A percentile compares a stretch with the other conserved stretches of the same genome.
Conservation (phyloP, 1,140 invertebrate genomes). For the Lysiphlebus fabarum region DNA sequence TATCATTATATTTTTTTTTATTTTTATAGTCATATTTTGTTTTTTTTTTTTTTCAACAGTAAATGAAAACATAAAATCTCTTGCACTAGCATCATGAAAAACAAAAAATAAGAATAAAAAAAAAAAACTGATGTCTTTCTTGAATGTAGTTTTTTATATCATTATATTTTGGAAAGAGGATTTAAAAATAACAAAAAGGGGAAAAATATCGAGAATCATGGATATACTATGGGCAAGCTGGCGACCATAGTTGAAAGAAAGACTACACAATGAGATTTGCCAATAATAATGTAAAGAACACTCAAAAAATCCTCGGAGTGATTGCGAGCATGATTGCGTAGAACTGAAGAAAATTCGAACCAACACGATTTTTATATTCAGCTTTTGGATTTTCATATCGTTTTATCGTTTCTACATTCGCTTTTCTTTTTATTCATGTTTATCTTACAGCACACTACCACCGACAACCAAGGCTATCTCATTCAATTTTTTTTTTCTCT, state of each 20-base stretch:
- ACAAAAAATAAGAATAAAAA: too few species aligned
- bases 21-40: too few species aligned
- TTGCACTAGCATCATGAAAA: too few species aligned
- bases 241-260: slow-evolving; percentile 9
- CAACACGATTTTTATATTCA: slow-evolving; percentile 34
- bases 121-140: too few species aligned
- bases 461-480: background rate
- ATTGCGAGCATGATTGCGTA: slow-evolving; percentile 31
- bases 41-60: too few species aligned
- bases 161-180: too few species aligned
- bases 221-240: slow-evolving; percentile 12
- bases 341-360: slow-evolving; percentile 23
- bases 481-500: slow-evolving; percentile 5
- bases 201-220: slow-evolving; percentile 1
- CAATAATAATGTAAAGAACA: slow-evolving; percentile 22
- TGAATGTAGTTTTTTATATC: too few species aligned
- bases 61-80: too few species aligned
- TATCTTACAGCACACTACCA: slow-evolving; percentile 25
- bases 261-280: slow-evolving; percentile 8
- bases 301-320: slow-evolving; percentile 18
- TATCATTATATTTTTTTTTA: too few species aligned
- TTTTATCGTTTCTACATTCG: slow-evolving; percentile 36
- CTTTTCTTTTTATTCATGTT: slow-evolving; percentile 31
- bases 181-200: too few species aligned
- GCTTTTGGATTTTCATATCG: slow-evolving; percentile 34